Conservation (phyloP, 1,140 invertebrate species). For the Drosophila repletoides region DNA sequence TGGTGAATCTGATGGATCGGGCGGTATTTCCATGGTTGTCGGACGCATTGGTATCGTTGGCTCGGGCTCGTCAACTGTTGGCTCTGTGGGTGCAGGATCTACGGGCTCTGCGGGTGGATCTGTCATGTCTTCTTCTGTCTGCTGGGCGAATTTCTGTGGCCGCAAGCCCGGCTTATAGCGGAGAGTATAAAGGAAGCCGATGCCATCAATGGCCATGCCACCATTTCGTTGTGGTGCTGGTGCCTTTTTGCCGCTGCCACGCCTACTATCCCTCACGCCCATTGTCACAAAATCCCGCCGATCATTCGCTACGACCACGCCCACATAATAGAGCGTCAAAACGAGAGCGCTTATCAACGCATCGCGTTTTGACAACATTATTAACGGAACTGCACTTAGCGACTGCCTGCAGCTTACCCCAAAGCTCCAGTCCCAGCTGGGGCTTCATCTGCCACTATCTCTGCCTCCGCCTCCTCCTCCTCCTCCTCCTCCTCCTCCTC, state of each 20-base stretch:
- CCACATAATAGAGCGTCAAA: conserved; percentile 72
- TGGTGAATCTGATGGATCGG: conserved; percentile 16
- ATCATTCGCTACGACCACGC: conserved; percentile 38
- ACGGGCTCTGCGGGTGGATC: conserved; percentile 40
- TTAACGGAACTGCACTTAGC: conserved; percentile 70
- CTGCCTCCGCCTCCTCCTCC: conserved; percentile 20
- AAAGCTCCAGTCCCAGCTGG: conserved; percentile 26
- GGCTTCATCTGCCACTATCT: conserved; percentile 24
- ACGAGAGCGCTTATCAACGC: conserved; percentile 68
- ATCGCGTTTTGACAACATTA: conserved; percentile 74
- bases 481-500: conserved; percentile 10
- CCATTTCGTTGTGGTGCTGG: conserved; percentile 29
- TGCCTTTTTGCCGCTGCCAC: conserved; percentile 17
- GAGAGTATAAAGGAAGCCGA: conserved; percentile 54
- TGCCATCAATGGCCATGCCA: conserved; percentile 44
- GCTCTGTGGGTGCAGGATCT: conserved; percentile 35
- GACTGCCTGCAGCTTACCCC: conserved; percentile 46
- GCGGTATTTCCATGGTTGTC: conserved; percentile 25
- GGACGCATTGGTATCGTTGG: conserved; percentile 57
- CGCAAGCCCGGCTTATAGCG: conserved; percentile 63
- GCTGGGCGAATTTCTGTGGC: conserved; percentile 53
- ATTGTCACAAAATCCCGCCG: conserved; percentile 63
- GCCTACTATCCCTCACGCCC: conserved; percentile 41
- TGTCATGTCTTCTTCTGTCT: conserved; percentile 16
- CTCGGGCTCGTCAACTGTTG: conserved; percentile 56